Evolutionary conservation across 2,888 invertebrate species (phyloP).

Genomic region (Thecophora atra): DNA sequence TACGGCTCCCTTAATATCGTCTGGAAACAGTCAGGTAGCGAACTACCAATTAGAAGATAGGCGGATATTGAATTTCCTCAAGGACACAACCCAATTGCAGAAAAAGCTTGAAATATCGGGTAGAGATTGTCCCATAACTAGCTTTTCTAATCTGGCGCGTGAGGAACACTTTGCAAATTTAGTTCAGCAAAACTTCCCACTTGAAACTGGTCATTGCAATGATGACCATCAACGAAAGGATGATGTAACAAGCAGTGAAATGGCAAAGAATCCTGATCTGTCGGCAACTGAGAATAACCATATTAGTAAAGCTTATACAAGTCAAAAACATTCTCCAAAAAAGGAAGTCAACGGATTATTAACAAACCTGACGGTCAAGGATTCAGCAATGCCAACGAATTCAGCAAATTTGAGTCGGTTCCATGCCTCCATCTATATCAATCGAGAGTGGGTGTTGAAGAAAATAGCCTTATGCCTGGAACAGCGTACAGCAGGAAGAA

Average conservation of each 20-base stretch:
- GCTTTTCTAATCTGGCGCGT: constrained; percentile 65
- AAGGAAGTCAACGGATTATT: constrained; percentile 62
- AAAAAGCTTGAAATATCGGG: constrained; percentile 64
- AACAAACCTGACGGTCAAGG: constrained; percentile 22
- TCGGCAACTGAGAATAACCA: constrained; percentile 55
- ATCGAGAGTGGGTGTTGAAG: constrained; percentile 93
- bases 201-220: constrained; percentile 51
- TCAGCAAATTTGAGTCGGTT: constrained; percentile 29
- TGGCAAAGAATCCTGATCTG: constrained; percentile 44
- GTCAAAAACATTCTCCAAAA: constrained; percentile 64
- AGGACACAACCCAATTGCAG: constrained; percentile 65
- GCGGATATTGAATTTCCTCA: constrained; percentile 65
- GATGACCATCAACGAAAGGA: constrained; percentile 25
- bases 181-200: constrained; percentile 65
- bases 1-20: constrained; percentile 42
- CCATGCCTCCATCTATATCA: constrained; percentile 59
- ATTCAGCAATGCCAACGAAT: constrained; percentile 18
- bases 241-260: constrained; percentile 41
- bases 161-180: constrained; percentile 67
- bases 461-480: constrained; percentile 92
- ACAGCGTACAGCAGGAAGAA: constrained; percentile 82
- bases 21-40: constrained; percentile 40
- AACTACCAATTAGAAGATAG: constrained; percentile 64
- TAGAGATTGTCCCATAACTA: constrained; percentile 64
- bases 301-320: constrained; percentile 63